phyloP scores from a whole-genome alignment of 2,113 vertebrate genomes.

The Hemibagrus wyckioides region DNA sequence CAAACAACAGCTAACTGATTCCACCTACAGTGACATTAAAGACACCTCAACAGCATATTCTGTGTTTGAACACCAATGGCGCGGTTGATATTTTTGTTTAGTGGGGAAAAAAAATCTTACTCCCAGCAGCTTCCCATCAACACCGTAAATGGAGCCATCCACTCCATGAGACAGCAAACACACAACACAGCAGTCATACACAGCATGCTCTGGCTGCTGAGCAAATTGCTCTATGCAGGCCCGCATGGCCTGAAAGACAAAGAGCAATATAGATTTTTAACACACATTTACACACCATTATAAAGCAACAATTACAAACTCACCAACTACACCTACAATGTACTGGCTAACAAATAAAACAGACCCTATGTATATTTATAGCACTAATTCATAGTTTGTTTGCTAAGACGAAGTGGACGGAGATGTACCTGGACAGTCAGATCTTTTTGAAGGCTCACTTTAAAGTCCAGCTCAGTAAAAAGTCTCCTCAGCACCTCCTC shows the following conservation, averaged over 20 bases:
- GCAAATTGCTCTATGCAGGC: conserved; percentile 80
- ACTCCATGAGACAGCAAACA: conserved; percentile 93
- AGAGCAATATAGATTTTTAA: neutral
- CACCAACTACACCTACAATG: neutral
- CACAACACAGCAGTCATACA: conserved; percentile 83
- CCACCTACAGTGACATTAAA: neutral
- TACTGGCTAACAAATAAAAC: neutral
- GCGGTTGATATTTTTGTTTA: neutral
- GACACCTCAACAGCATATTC: neutral
- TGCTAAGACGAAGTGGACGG: neutral
- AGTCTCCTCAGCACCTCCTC: conserved; percentile 79
- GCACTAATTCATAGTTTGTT: neutral
- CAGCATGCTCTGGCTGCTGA: conserved; percentile 70
- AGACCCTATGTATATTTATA: neutral
- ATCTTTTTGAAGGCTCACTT: conserved; percentile 74
- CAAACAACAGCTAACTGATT: neutral
- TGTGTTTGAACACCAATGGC: neutral
- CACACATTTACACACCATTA: neutral
- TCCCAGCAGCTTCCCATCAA: conserved; percentile 86
- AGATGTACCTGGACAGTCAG: conserved; percentile 81
- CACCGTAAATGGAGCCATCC: conserved; percentile 90
- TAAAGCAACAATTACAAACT: neutral
- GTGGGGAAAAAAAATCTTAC: conserved; percentile 61
- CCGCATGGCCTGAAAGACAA: conserved; percentile 79
- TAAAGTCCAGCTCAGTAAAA: conserved; percentile 85